A percentile compares a stretch with the other conserved stretches of the same genome.
Conservation (phyloP, 1,140 invertebrate genomes). For the Cotesia glomerata region DNA sequence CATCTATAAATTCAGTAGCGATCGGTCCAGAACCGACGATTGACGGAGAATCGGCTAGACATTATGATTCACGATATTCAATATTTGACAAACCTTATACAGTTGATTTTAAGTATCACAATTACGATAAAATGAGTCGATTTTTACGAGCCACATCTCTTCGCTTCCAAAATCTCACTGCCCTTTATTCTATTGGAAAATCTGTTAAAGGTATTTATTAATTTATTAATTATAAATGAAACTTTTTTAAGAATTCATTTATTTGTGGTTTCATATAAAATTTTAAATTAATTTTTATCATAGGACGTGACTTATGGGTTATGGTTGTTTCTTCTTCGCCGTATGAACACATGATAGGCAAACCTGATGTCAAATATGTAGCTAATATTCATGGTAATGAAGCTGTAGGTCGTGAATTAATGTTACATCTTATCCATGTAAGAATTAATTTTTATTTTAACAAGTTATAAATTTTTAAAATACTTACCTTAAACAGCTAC, state of each 20-base stretch:
- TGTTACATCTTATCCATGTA: conserved; percentile 86
- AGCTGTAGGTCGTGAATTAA: conserved; percentile 85
- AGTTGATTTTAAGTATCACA: conserved; percentile 87
- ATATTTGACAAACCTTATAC: conserved; percentile 55
- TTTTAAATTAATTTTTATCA: not conserved
- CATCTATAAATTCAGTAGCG: not conserved
- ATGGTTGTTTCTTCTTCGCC: conserved; percentile 90
- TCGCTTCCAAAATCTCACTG: conserved; percentile 83
- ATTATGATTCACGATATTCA: conserved; percentile 53
- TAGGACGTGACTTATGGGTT: conserved; percentile 91
- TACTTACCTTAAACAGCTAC: too few relatives aligned
- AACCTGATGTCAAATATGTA: conserved; percentile 91
- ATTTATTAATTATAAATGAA: not conserved
- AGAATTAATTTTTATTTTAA: conserved; percentile 42
- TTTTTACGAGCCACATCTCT: conserved; percentile 81
- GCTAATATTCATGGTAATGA: conserved; percentile 93
- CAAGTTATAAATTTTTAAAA: too few relatives aligned
- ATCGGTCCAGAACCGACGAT: not conserved
- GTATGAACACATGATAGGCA: conserved; percentile 89
- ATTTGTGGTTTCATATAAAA: not conserved
- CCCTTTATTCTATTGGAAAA: conserved; percentile 91
- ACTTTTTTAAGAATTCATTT: not conserved
- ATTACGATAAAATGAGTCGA: conserved; percentile 84
- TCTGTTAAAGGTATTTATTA: conserved; percentile 82
- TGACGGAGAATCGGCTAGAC: conserved; percentile 46